Evolutionary conservation across 1,140 invertebrate species (phyloP).

Genomic region (Sinonovacula constricta): DNA sequence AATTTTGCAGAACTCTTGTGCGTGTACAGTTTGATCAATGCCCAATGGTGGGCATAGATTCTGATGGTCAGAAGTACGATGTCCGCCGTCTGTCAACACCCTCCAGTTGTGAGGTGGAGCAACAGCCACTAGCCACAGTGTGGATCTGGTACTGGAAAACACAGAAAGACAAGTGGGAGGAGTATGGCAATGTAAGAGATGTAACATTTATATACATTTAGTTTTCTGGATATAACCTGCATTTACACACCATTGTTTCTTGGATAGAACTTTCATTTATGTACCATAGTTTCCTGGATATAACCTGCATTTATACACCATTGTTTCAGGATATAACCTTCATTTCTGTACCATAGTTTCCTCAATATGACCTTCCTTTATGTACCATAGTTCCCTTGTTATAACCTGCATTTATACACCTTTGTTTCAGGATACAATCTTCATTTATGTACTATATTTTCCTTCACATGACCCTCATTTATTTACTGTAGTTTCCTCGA

Average conservation of each 20-base stretch:
- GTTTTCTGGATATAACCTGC: neutral
- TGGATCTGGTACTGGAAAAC: conserved; percentile 39
- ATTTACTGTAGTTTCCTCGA: too few relatives aligned
- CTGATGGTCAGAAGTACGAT: neutral
- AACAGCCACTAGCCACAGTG: conserved; percentile 14
- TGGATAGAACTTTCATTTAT: too few relatives aligned
- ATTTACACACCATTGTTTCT: neutral
- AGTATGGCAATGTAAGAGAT: conserved; percentile 31
- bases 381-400: too few relatives aligned
- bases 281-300: neutral
- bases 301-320: neutral
- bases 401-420: too few relatives aligned
- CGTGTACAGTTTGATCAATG: too few relatives aligned
- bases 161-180: conserved; percentile 1
- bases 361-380: neutral
- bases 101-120: conserved; percentile 15
- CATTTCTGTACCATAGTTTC: too few relatives aligned
- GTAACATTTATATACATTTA: neutral
- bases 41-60: too few relatives aligned
- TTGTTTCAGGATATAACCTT: neutral
- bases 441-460: too few relatives aligned
- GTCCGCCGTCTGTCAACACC: conserved; percentile 27
- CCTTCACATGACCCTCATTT: too few relatives aligned
- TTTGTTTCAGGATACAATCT: too few relatives aligned
- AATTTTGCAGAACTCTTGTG: too few relatives aligned